Evolutionary conservation across 2,797 vertebrate genomes (phyloP).

Genomic region (Saguinus oedipus): DNA sequence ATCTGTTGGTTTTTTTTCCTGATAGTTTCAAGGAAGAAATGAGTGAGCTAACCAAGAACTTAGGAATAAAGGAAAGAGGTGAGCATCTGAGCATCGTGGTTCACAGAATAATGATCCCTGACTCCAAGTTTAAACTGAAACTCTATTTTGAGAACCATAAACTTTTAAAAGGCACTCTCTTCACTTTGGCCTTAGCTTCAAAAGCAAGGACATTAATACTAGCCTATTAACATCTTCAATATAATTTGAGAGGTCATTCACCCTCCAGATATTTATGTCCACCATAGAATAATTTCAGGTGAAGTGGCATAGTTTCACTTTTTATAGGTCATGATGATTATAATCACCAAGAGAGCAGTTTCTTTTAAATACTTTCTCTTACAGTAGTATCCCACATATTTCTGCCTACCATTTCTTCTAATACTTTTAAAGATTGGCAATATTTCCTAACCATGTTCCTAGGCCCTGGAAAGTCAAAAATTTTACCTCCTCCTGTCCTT

Average conservation of each 20-base stretch:
- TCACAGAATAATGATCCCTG: neutral
- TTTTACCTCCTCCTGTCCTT: neutral
- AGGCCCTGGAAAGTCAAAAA: neutral
- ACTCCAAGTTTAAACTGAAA: neutral
- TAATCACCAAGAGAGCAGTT: slow-evolving; percentile 42
- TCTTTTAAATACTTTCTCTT: slow-evolving; percentile 7
- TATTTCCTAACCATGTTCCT: neutral
- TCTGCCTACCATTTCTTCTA: neutral
- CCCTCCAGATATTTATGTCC: slow-evolving; percentile 41
- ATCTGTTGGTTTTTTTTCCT: neutral
- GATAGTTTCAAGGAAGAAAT: neutral
- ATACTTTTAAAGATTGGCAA: neutral
- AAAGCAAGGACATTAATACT: neutral
- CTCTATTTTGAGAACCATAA: neutral
- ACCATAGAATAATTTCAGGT: slow-evolving; percentile 46
- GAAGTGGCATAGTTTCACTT: neutral
- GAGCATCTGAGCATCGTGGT: neutral
- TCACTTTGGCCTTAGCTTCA: neutral
- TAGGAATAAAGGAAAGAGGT: neutral
- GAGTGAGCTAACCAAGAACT: neutral
- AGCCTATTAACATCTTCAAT: neutral
- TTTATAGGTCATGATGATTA: slow-evolving; percentile 53
- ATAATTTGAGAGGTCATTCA: slow-evolving; percentile 58
- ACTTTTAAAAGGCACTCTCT: neutral
- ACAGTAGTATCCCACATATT: neutral